phyloP scores from a whole-genome alignment of 2,888 invertebrate species.

The Hartigia nigra region DNA sequence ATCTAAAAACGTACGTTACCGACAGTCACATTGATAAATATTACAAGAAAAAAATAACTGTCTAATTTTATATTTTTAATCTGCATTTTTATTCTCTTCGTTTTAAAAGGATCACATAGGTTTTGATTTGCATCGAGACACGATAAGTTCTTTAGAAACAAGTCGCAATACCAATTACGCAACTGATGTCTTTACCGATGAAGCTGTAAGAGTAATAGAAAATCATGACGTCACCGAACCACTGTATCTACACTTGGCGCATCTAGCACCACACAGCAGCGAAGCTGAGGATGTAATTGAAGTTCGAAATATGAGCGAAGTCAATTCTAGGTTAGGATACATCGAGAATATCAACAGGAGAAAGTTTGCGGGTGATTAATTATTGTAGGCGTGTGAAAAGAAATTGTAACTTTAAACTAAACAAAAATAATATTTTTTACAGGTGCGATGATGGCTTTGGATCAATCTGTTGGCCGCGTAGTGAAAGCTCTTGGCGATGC shows the following conservation, averaged over 20 bases:
- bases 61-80: neutral
- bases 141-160: constrained; percentile 48
- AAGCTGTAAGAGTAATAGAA: constrained; percentile 73
- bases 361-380: constrained; percentile 77
- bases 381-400: neutral
- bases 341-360: constrained; percentile 76
- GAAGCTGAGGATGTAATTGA: constrained; percentile 77
- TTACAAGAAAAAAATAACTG: too few relatives aligned
- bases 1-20: constrained; percentile 58
- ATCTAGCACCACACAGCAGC: constrained; percentile 83
- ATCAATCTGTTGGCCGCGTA: constrained; percentile 71
- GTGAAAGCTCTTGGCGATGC: constrained; percentile 66
- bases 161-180: constrained; percentile 72
- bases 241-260: constrained; percentile 82
- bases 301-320: constrained; percentile 73
- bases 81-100: constrained; percentile 10
- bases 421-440: constrained; percentile 1
- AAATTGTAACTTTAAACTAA: neutral
- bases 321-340: constrained; percentile 76
- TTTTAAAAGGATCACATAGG: constrained; percentile 52
- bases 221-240: constrained; percentile 72
- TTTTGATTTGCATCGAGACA: constrained; percentile 65
- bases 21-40: too few relatives aligned
- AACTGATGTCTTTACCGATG: constrained; percentile 77
- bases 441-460: constrained; percentile 71